These are phyloP conservation scores for Hemicentrotus pulcherrimus DNA, from an alignment of 35 echinoderm and acorn worm genomes.

Conservation along the genomic window DNA sequence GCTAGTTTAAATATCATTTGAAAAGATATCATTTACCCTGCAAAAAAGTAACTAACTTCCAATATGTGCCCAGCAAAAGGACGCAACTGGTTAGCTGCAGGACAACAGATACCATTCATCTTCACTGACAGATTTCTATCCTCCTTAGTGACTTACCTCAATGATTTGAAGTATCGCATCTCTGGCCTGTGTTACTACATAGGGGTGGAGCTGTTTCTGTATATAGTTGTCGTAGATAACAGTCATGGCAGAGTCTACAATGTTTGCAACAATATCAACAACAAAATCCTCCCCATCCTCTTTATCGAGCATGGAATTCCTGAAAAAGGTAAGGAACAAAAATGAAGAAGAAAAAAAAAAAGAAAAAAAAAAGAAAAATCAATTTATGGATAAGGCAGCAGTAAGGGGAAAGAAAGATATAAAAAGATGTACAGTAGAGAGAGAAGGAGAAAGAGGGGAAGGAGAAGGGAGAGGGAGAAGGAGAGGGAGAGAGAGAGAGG, in stretches of 20 bases:
- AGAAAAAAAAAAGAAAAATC: not conserved
- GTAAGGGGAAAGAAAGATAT: not conserved
- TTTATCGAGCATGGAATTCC: constrained; percentile 84
- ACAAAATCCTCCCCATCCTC: constrained; percentile 98
- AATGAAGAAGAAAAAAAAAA: not conserved
- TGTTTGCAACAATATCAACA: constrained; percentile 93
- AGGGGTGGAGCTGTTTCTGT: constrained; percentile 94
- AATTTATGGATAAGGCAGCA: not conserved
- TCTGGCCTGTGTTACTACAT: constrained; percentile 80
- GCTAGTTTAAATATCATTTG: too few species aligned
- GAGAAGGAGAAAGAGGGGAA: too few species aligned
- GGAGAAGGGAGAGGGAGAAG: too few species aligned
- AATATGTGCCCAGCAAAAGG: not conserved
- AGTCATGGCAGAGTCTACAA: constrained; percentile 83
- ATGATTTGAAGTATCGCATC: constrained; percentile 89
- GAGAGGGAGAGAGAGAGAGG: too few species aligned
- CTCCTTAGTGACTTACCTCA: constrained; percentile 69
- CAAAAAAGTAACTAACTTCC: not conserved
- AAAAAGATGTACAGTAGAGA: not conserved
- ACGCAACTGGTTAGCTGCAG: not conserved
- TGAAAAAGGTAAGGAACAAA: constrained; percentile 50
- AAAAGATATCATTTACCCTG: too few species aligned
- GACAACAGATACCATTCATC: not conserved
- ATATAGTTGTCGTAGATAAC: constrained; percentile 98
- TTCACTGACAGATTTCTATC: not conserved